Base-by-base conservation (phyloP, 2,888 invertebrate species). In the Nomada fucata region DNA sequence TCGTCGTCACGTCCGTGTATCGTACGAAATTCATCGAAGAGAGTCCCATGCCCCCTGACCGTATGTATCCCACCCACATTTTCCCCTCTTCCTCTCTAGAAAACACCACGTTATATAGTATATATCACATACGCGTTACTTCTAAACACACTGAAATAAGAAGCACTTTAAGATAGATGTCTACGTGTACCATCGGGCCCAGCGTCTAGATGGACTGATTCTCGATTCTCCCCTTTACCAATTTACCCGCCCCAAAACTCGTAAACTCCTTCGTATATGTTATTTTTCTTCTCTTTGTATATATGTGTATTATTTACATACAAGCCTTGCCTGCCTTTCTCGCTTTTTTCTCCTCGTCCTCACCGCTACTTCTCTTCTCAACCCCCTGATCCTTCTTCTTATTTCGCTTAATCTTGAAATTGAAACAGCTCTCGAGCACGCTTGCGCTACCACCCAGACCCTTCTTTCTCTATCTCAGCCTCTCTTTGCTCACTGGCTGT, bases 71-170 rank as follows among this genome's bases (percentile, higher is more conserved):
- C 47, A 60, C 23, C 15, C 60, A 13, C 50, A 70, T 61, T 70
- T 50, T 52, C 68, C 29, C 61, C 36, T 10, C 57, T 26, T 47
- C 68, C 70, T 71, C 69, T 82, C 90, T 91, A 92, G 90, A 91
- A 93, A 73, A 80, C 91, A 91, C 92, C 89, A 91, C 89, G 89
- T 91, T 91, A 93, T 93, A 93, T 93, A 93, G 91, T 92, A 93
- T 93, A 93, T 94, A 93, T 93, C 93, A 94, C 93, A 93, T 93
- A 93, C 93, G 93, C 92, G 91, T 93, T 94, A 93, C 91, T 90
- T 93, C 93, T 94, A 94, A 93, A 93, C 93, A 93, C 93, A 93
- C 93, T 92, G 93, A 94, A 93, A 93, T 94, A 94, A 94, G 93
- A 94, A 94, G 93, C 93, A 94, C 93, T 94, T 94, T 93, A 93